Conservation (phyloP, 1,140 invertebrate species). For the Nymphalis io region DNA sequence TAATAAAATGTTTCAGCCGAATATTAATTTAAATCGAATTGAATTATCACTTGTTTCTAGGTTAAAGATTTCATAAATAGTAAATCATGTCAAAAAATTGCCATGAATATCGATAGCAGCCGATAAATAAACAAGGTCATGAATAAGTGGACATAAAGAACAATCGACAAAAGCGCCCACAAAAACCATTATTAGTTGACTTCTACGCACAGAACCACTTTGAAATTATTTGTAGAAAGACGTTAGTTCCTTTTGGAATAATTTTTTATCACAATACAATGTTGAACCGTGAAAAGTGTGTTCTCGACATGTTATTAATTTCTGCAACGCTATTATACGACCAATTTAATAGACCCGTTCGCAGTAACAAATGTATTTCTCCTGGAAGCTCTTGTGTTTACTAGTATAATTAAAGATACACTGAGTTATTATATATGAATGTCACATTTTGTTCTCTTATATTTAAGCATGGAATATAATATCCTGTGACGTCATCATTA, state of each 20-base stretch:
- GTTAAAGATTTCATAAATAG: no score
- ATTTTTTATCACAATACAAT: background rate
- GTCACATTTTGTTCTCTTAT: no score
- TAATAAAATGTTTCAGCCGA: no score
- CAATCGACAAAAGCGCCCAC: background rate
- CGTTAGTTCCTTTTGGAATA: background rate
- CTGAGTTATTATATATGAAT: background rate
- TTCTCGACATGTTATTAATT: background rate
- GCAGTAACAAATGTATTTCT: background rate
- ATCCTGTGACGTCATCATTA: no score
- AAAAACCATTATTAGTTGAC: background rate
- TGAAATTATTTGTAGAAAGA: background rate
- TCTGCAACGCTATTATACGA: background rate
- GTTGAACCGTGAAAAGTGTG: background rate
- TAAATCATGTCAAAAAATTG: no score
- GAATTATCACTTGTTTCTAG: no score
- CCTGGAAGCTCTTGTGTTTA: background rate
- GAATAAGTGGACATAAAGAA: background rate
- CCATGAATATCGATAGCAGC: background rate
- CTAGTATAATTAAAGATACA: background rate
- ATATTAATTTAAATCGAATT: no score
- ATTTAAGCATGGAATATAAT: no score
- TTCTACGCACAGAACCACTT: background rate
- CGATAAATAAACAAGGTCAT: background rate
- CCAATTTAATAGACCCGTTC: conserved; percentile 3